Base-by-base conservation (phyloP, 2,888 invertebrate species). In the Phalangium opilio region DNA sequence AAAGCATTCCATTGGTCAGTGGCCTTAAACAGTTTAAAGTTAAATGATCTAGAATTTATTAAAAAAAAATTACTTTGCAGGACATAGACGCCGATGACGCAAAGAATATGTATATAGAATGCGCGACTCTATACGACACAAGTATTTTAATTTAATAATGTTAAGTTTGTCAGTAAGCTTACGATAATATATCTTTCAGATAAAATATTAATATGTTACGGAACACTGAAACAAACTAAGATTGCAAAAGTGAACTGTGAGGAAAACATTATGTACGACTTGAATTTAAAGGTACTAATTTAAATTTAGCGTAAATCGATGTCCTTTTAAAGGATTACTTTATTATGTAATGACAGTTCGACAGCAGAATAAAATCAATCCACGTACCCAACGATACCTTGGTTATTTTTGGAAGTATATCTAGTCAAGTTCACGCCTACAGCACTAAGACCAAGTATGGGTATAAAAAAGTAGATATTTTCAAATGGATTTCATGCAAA, bases 341-440 rank as follows among this genome's bases (percentile, higher is more conserved):
- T 14, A 39, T 41, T 19, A 18, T 11, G 8, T 38, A 21, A 15
- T 55, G 58, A 2, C 58, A 67, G 67, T 63, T 70, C 56, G 69
- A 70, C 53, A 67, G 69, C 40, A 64, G 69, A 12, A 63, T 70
- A 11, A 64, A 69, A 61, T 68, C 68, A 44, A 63, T 68, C 52
- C 57, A 57, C 46, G 59, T 62, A 7, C 55, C 68, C 38, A 59
- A 60, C 11, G 55, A 60, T 8, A 59, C 63, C 39, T 59, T 64
- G 19, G 60, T 70, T 47, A 59, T 69, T 18, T 60, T 70, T 45
- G 67, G 70, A 18, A 66, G 69, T 11, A 62, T 71, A 27, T 67
- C 70, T 4, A 65, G 66, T 55, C 63, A 63, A 53, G 58, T 72
- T 20, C 62, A 64, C 42, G 65, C 67, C 2, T 63, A 65, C 48